Conservation (phyloP, 1,140 invertebrate species). For the Zelostemma sp. region DNA sequence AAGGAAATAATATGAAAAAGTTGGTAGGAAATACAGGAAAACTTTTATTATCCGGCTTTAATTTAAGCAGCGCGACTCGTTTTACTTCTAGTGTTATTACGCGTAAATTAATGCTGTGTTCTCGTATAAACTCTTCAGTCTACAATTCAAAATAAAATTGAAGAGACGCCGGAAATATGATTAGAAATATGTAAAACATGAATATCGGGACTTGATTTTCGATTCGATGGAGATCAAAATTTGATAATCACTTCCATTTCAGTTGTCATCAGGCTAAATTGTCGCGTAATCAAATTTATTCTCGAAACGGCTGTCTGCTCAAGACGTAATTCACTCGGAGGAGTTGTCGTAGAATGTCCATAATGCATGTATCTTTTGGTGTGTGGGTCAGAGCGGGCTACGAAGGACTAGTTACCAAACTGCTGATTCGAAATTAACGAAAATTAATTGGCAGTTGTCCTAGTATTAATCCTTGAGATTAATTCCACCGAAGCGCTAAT, state of each 20-base stretch:
- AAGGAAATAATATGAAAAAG: conserved; percentile 40
- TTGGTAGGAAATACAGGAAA: conserved; percentile 40
- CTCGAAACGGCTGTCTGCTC: not conserved
- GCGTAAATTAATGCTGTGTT: conserved; percentile 63
- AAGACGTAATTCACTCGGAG: conserved; percentile 6
- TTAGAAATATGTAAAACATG: not conserved
- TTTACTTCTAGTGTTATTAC: conserved; percentile 62
- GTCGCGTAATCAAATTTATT: too few species aligned
- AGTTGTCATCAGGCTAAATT: too few species aligned
- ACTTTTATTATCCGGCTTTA: conserved; percentile 70
- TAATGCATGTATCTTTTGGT: conserved; percentile 30
- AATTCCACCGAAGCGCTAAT: conserved; percentile 63
- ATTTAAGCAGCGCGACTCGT: conserved; percentile 67
- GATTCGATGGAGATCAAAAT: not conserved
- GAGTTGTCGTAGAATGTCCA: conserved; percentile 35
- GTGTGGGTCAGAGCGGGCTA: conserved; percentile 50
- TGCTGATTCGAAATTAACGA: conserved; percentile 68
- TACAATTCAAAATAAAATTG: conserved; percentile 35
- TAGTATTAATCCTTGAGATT: conserved; percentile 66
- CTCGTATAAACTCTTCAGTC: conserved; percentile 32
- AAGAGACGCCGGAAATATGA: conserved; percentile 1
- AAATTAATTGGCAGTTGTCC: conserved; percentile 67
- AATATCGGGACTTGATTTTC: not conserved
- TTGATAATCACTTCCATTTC: too few species aligned
- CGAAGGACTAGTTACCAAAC: conserved; percentile 49